Evolutionary conservation across 1,140 invertebrate species (phyloP), one percentile per base, ranked within the genome.

Genomic region (Himalopsyche phryganea): DNA sequence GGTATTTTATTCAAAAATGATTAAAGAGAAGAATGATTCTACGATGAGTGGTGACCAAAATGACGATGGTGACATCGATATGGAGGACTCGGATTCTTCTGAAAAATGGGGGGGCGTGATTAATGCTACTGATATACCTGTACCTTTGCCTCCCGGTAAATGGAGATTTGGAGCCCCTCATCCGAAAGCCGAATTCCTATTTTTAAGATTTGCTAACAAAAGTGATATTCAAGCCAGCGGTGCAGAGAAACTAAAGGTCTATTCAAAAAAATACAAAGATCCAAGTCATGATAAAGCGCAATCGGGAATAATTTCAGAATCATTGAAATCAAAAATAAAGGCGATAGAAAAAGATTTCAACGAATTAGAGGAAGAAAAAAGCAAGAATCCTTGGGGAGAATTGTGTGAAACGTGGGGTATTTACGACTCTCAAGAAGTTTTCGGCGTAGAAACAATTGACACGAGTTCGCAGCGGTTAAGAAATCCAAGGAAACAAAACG

Each of bases 331-430:
- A 18, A 63, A 56, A 49, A 63, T 63, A 10, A 53, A 58, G 46
- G 13, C 36, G 7, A 13, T 54, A 32, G 38, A 45, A 6, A 28
- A 13, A 20, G 15, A 41, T 19, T 4, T 32, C 33, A 10, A 46
- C 5, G 41, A 55, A 11, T 14, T 19, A 9, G 49, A 47, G 11
- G 45, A 52, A 28, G 57, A 56, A 20, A 64, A 50, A 42, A 40
- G 14, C 20, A 85, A 85, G 69, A 90, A 90, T 76, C 87, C 87
- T 1, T 89, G 86, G 85, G 85, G 85, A 41, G 79, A 80, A 50
- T 76, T 90, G 38, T 86, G 85, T 33, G 76, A 81, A 62, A 82
- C 78, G 55, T 88, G 87, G 86, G 82, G 85, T 28, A 68, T 81
- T 17, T 81, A 84, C 71, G 83, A 85, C 58, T 72, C 79, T 28